Evolutionary conservation across 1,140 invertebrate genomes (phyloP), one percentile per base, ranked within the genome.

Genomic region (Phenacoccus solenopsis): DNA sequence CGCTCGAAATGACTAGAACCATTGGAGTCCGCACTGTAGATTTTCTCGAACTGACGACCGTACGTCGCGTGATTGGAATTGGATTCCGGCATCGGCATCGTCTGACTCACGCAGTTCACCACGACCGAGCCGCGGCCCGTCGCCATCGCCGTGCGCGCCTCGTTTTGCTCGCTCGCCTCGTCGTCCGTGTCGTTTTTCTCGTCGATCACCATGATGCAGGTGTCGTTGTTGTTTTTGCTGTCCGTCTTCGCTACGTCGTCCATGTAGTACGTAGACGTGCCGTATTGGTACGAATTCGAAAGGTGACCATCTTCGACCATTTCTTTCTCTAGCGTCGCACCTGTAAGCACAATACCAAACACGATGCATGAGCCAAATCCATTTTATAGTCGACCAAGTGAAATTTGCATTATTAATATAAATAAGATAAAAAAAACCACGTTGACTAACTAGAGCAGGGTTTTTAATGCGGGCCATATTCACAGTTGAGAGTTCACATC

Each of bases 221-320:
- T 16, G 56, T 27, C 16, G 25, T 64, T 64, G 59, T 64, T 64
- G 3, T 64, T 64, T 2, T 16, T 25, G 25, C 21, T 10, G 22
- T 64, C 21, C 4, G 22, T 64, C 25, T 64, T 64, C 22, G 59
- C 59, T 27, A 64, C 5, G 22, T 64, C 59, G 25, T 24, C 25
- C 22, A 64, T 24, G 25, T 64, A 64, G 22, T 64, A 64, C 2
- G 59, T 64, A 2, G 59, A 64, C 20, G 59, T 24, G 22, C 59
- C 59, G 25, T 27, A 64, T 27, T 64, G 59, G 59, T 64, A 64
- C 22, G 59, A 24, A 64, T 64, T 64, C 22, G 59, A 64, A 10
- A 64, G 59, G 21, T 64, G 59, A 5, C 59, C 59, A 64, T 64
- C 59, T 64, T 64, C 59, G 59, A 64, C 59, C 59, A 64, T 64